Base-by-base conservation (phyloP, 2,888 invertebrate species). In the Drosophila crucigera region DNA sequence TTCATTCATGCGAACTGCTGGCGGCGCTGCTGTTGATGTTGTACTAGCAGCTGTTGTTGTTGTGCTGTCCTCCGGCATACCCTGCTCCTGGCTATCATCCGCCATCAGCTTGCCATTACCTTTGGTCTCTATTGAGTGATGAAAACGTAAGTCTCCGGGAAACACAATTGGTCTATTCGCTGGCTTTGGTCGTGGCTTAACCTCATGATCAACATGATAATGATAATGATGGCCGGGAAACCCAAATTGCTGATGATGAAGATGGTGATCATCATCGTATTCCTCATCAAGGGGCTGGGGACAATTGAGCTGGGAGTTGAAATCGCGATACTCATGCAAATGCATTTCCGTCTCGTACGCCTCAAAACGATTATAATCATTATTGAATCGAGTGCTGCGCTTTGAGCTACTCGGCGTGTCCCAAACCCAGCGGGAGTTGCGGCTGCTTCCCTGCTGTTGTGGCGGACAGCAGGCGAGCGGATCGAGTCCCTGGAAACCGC, bases 271-370 rank as follows among this genome's bases (percentile, higher is more conserved):
- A 47, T 74, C 75, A 47, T 73, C 63, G 33, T 76, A 73, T 35
- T 90, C 92, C 0, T 83, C 81, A 30, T 89, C 89, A 67, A 93
- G 75, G 7, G 84, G 81, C 55, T 88, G 91, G 0, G 93, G 93
- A 62, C 91, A 92, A 69, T 93, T 93, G 16, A 87, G 91, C 53
- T 89, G 82, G 1, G 92, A 85, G 4, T 75, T 73, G 9, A 91
- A 90, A 78, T 93, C 92, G 49, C 89, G 89, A 71, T 92, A 92
- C 55, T 92, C 90, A 4, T 90, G 82, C 11, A 93, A 66, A 67
- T 85, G 83, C 10, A 69, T 76, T 66, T 92, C 90, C 9, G 74
- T 74, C 30, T 80, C 66, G 31, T 83, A 52, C 1, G 70, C 64
- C 47, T 39, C 35, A 49, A 62, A 52, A 9, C 28, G 50, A 35